phyloP scores from a whole-genome alignment of 2,888 invertebrate genomes.

The Therioaphis trifolii region DNA sequence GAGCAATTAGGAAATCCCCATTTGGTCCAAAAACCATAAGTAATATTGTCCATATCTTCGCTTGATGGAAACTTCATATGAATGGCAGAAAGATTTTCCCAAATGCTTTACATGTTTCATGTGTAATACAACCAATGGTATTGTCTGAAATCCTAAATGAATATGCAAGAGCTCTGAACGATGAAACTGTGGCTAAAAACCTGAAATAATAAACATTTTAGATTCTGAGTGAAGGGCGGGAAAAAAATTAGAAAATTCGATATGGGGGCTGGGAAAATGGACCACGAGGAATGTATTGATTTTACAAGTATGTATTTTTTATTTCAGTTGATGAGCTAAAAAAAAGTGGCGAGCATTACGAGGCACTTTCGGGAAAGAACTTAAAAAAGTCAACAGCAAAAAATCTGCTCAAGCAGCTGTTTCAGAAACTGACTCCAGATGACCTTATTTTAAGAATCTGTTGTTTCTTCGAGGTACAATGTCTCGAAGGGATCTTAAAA shows the following conservation, averaged over 20 bases:
- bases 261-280: no score
- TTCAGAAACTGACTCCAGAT: slow-evolving; percentile 14
- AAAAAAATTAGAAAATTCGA: no score
- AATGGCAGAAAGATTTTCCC: slow-evolving; percentile 25
- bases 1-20: slow-evolving; percentile 42
- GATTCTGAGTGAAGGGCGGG: no score
- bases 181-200: slow-evolving; percentile 64
- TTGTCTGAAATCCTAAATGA: slow-evolving; percentile 64
- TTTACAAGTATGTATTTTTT: neutral
- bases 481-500: slow-evolving; percentile 24
- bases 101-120: slow-evolving; percentile 60
- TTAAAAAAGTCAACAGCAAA: slow-evolving; percentile 22
- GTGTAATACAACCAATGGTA: slow-evolving; percentile 65
- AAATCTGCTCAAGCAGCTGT: slow-evolving; percentile 40
- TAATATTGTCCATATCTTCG: slow-evolving; percentile 35
- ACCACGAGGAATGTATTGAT: no score
- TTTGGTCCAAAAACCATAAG: slow-evolving; percentile 17
- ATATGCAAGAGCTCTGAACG: slow-evolving; percentile 64
- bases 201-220: slow-evolving; percentile 53
- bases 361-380: slow-evolving; percentile 32
- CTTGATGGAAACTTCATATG: slow-evolving; percentile 32
- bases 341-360: slow-evolving; percentile 33
- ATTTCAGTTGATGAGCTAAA: slow-evolving; percentile 10
- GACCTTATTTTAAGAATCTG: slow-evolving; percentile 26
- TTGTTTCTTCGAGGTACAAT: slow-evolving; percentile 34